A percentile compares a stretch with the other conserved stretches of the same genome.
Conservation (phyloP, 2,797 vertebrate genomes). For the Dendrocincla tyrannina region DNA sequence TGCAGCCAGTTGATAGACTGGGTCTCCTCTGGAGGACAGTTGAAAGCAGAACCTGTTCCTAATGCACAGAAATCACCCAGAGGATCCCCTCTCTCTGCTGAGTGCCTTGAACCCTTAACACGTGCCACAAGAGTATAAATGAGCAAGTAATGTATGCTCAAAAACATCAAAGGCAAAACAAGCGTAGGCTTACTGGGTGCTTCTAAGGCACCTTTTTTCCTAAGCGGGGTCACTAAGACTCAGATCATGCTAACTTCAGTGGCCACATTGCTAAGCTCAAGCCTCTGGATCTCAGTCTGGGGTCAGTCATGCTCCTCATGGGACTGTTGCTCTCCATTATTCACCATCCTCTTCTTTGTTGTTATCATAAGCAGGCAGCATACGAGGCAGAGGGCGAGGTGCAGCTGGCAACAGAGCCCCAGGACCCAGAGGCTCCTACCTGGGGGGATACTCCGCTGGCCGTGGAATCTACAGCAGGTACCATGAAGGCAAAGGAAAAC, state of each 20-base stretch:
- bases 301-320: rapidly evolving
- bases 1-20: rapidly evolving
- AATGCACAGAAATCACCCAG: background rate
- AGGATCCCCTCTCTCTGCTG: background rate
- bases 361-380: constrained; percentile 97
- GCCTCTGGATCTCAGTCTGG: background rate
- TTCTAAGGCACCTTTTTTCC: background rate
- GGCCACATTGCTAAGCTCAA: background rate
- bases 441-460: constrained; percentile 98
- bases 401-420: constrained; percentile 92
- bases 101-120: background rate
- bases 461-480: constrained; percentile 99
- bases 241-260: background rate
- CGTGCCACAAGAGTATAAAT: background rate
- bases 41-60: background rate
- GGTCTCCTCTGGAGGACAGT: background rate
- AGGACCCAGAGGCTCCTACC: constrained; percentile 95
- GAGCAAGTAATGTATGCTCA: background rate
- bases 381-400: constrained; percentile 96
- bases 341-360: constrained; percentile 73
- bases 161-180: background rate
- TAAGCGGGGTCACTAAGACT: background rate
- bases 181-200: background rate
- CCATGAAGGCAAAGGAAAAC: constrained; percentile 98
- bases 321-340: background rate